These are phyloP conservation scores for Pavo muticus DNA, from an alignment of 2,113 vertebrate genomes.

Conservation along the genomic window DNA sequence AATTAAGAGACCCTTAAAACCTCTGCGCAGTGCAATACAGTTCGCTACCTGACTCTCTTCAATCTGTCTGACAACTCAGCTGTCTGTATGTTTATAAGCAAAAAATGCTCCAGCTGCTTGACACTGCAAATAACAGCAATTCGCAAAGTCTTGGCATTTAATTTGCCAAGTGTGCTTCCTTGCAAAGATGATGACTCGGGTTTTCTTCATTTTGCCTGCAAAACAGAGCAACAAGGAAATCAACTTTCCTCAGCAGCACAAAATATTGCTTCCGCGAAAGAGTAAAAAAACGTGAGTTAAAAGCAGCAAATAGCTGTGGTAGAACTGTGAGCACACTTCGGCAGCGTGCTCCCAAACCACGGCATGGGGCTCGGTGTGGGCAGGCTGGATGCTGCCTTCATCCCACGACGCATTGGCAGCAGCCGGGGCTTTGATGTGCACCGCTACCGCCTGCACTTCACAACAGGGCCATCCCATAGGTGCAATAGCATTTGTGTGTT, in stretches of 20 bases:
- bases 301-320: rapidly evolving
- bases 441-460: slow-evolving; percentile 36
- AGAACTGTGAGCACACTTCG: rapidly evolving
- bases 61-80: background rate
- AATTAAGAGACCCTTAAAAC: slow-evolving; percentile 21
- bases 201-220: background rate
- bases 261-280: background rate
- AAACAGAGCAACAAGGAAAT: background rate
- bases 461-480: slow-evolving; percentile 40
- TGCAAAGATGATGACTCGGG: background rate
- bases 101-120: slow-evolving; percentile 15
- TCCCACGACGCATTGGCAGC: background rate
- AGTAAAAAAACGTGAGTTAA: background rate
- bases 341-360: background rate
- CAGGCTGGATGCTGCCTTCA: slow-evolving; percentile 20
- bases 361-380: rapidly evolving
- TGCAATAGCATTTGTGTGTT: slow-evolving; percentile 44
- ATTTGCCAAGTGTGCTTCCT: background rate
- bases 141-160: background rate
- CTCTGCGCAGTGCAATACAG: background rate
- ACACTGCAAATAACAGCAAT: slow-evolving; percentile 11
- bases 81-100: slow-evolving; percentile 24
- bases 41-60: slow-evolving; percentile 7
- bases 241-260: background rate
- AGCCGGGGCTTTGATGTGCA: background rate